These are phyloP conservation scores for Branchinecta lynchi DNA, from an alignment of 1,140 invertebrate species.

Conservation along the genomic window DNA sequence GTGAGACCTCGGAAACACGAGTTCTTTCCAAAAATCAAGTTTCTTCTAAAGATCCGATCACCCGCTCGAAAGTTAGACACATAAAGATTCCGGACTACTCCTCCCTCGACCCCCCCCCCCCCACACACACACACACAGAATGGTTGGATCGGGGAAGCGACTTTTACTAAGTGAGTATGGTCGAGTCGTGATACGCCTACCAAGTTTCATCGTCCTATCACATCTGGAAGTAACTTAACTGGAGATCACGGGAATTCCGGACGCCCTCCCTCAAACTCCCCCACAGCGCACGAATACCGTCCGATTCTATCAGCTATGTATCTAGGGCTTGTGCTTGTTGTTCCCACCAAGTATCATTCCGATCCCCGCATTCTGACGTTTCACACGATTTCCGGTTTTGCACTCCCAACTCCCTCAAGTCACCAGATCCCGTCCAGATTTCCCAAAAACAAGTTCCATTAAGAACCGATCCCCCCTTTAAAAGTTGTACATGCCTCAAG, in stretches of 20 bases:
- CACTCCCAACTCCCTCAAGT: background rate
- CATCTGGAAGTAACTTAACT: slow-evolving; percentile 2
- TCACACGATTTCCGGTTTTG: background rate
- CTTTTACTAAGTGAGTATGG: background rate
- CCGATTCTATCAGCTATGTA: slow-evolving; percentile 3
- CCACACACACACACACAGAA: too few relatives aligned
- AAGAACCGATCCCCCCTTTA: slow-evolving; percentile 25
- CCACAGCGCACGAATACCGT: background rate
- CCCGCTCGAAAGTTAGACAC: background rate
- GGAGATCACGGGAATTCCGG: background rate
- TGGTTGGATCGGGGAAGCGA: background rate
- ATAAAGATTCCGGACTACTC: background rate
- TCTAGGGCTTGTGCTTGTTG: background rate
- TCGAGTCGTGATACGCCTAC: background rate
- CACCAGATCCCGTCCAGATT: slow-evolving; percentile 11
- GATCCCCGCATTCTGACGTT: background rate
- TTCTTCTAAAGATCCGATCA: background rate
- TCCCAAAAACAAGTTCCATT: slow-evolving; percentile 13
- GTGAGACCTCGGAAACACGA: background rate
- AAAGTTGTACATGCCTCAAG: background rate
- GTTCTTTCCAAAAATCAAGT: background rate
- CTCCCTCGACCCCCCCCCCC: background rate
- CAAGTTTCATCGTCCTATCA: slow-evolving; percentile 2
- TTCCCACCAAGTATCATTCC: slow-evolving; percentile 1
- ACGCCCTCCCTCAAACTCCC: background rate